phyloP scores from a whole-genome alignment of 2,888 invertebrate species.

The Caenorhabditis zanzibari region DNA sequence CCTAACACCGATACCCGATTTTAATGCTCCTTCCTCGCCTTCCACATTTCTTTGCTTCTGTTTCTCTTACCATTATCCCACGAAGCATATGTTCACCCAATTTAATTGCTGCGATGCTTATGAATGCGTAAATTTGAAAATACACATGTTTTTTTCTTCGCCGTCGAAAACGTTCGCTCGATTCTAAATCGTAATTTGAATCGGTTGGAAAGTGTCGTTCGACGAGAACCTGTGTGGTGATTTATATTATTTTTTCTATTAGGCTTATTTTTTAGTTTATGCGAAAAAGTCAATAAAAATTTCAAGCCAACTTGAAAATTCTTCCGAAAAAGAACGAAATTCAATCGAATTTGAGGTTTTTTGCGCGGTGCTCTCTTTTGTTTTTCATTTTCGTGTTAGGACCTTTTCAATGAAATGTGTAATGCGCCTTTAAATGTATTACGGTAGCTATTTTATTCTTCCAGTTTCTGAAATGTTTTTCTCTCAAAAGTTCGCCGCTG shows the following conservation, averaged over 20 bases:
- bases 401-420: neutral
- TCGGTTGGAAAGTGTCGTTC: neutral
- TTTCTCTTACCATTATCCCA: conserved; percentile 16
- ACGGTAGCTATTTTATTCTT: neutral
- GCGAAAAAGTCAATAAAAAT: too few relatives aligned
- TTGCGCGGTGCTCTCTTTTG: too few relatives aligned
- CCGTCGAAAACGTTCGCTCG: conserved; percentile 3
- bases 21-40: conserved; percentile 27
- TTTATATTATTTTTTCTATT: neutral
- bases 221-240: neutral
- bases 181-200: conserved; percentile 9
- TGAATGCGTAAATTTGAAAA: conserved; percentile 33
- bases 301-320: neutral
- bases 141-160: conserved; percentile 41
- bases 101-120: conserved; percentile 41
- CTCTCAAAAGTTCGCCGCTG: too few relatives aligned
- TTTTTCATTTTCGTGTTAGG: neutral
- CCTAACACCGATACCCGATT: neutral
- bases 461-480: neutral
- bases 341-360: too few relatives aligned
- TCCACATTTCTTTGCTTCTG: conserved; percentile 3
- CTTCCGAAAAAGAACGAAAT: too few relatives aligned
- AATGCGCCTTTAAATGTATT: neutral
- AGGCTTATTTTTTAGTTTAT: neutral
- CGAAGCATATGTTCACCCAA: conserved; percentile 21